Evolutionary conservation across 2,797 vertebrate genomes (phyloP).

Genomic region (Typhlichthys eigenmanni): DNA sequence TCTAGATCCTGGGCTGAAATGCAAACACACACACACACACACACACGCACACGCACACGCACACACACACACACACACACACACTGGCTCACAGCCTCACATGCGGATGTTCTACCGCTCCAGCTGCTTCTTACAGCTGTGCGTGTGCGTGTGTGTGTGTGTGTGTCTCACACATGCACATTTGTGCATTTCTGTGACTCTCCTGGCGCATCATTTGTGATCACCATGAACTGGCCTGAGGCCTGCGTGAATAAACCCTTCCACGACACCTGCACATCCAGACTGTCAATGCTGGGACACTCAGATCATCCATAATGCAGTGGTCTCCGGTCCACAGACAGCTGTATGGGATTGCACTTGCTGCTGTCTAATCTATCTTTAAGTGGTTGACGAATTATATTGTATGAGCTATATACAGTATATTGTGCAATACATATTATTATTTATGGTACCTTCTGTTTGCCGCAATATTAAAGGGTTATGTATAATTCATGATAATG

Average conservation of each 20-base stretch:
- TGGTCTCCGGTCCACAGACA: background rate
- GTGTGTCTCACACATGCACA: slow-evolving; percentile 13
- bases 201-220: slow-evolving; percentile 34
- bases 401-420: background rate
- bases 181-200: slow-evolving; percentile 2
- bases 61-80: slow-evolving; percentile 6
- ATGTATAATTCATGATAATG: too few relatives aligned
- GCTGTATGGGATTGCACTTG: background rate
- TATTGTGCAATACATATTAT: too few relatives aligned
- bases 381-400: too few relatives aligned
- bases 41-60: slow-evolving; percentile 1
- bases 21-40: slow-evolving; percentile 32
- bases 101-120: slow-evolving; percentile 51
- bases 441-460: too few relatives aligned
- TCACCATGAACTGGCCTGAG: slow-evolving; percentile 38
- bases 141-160: slow-evolving; percentile 25
- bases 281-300: slow-evolving; percentile 7
- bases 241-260: slow-evolving; percentile 6
- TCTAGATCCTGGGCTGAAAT: slow-evolving; percentile 34
- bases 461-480: too few relatives aligned
- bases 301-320: background rate
- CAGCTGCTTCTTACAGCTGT: slow-evolving; percentile 74
- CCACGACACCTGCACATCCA: background rate
- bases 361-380: background rate
- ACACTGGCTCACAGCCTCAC: slow-evolving; percentile 1